Base-by-base conservation (phyloP, 2,113 vertebrate genomes). In the Microtus richardsoni region DNA sequence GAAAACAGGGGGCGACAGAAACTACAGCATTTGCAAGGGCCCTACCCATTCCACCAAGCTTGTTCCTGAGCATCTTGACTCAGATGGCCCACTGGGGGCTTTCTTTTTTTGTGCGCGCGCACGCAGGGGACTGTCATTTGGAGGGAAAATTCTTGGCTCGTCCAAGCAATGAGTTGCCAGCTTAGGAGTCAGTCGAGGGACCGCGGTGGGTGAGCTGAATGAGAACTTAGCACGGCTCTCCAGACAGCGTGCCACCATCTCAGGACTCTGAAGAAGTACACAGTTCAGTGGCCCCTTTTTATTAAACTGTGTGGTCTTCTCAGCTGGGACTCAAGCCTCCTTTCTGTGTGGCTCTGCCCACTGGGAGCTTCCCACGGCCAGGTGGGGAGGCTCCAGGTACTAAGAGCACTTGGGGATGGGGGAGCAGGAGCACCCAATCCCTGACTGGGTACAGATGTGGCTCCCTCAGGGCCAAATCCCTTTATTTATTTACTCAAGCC, bases 401-500 rank as follows among this genome's bases (percentile, higher is more conserved):
- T 0, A 78, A 70, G 1, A 70, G 89, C 66, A 80, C 44, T 75
- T 24, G 5, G n/a, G 78, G 19, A 17, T 71, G 21, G 21, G 80
- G n/a, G 26, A 16, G n/a, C 24, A 28, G 9, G 49, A 71, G 11
- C 0, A 26, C 68, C 49, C 7, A 22, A 71, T 26, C 75, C 44
- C 14, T 62, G 64, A n/a, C 86, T 91, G 3, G 2, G 89, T 39
- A 52, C 0, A 47, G 75, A 78, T 39, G 30, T 14, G 89, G 30
- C 26, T 66, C 75, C 74, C 86, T 54, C 10, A 58, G 83, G 68
- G 92, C 33, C 5, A 60, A 91, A 52, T 44, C 92, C 92, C 41
- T 86, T 94, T 62, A 64, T 70, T 87, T 1, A 78, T 96, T 97
- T 39, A 62, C 93, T 91, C 79, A 79, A 91, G 93, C 95, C 97